Percentiles rank a stretch among this genome's conserved stretches.
Evolutionary conservation across 2,888 invertebrate species (phyloP).

Genomic region (Drosophila neotestacea): DNA sequence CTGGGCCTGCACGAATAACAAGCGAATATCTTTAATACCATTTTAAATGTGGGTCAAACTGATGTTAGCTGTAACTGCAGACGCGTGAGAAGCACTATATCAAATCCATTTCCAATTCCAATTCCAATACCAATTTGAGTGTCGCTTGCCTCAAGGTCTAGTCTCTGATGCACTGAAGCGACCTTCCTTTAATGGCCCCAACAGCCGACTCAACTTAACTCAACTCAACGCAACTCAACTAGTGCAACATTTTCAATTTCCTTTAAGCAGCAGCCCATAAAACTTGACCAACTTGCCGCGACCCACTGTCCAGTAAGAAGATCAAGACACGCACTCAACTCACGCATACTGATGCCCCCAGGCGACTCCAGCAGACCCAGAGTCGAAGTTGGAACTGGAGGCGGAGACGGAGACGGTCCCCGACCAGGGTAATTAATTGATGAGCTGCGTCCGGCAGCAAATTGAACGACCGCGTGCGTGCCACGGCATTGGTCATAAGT

Average conservation of each 20-base stretch:
- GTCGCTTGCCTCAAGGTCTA: conserved; percentile 58
- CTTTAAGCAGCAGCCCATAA: conserved; percentile 49
- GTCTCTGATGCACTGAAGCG: conserved; percentile 54
- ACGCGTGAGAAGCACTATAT: conserved; percentile 64
- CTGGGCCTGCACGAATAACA: conserved; percentile 26
- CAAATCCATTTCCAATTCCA: conserved; percentile 22
- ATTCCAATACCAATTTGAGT: conserved; percentile 41
- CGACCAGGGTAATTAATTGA: conserved; percentile 70
- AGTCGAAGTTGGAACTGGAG: conserved; percentile 5
- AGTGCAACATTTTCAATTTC: conserved; percentile 71
- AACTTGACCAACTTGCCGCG: conserved; percentile 38
- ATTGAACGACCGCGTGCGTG: conserved; percentile 55
- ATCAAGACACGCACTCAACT: conserved; percentile 49
- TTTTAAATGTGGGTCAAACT: conserved; percentile 66
- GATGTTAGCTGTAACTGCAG: conserved; percentile 63
- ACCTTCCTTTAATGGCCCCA: conserved; percentile 71
- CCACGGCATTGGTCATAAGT: conserved; percentile 46
- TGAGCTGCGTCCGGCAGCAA: conserved; percentile 73
- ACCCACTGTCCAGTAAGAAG: conserved; percentile 52
- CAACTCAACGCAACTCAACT: conserved; percentile 36
- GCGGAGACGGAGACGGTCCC: conserved; percentile 11
- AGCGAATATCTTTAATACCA: conserved; percentile 40
- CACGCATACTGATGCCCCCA: conserved; percentile 38
- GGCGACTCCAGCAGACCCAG: conserved; percentile 19
- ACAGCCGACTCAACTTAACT: background rate